phyloP scores from a whole-genome alignment of 2,888 invertebrate species.

The Hirtodrosophila confusa region DNA sequence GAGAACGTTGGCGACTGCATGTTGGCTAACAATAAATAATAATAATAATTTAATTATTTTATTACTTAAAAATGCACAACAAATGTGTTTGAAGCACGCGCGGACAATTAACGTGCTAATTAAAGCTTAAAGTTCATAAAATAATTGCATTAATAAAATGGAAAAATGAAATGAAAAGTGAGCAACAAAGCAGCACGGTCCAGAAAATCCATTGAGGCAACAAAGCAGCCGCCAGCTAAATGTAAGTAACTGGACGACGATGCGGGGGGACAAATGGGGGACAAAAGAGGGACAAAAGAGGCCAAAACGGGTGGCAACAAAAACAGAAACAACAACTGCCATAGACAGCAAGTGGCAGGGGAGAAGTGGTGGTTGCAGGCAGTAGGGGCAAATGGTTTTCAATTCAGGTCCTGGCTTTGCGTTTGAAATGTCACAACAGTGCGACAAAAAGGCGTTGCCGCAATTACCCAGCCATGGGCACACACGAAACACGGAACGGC shows the following conservation, averaged over 20 bases:
- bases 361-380: background rate
- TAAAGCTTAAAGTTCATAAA: constrained; percentile 42
- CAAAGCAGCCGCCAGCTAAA: constrained; percentile 37
- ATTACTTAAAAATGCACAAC: constrained; percentile 73
- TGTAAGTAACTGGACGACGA: constrained; percentile 23
- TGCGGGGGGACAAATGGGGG: background rate
- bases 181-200: constrained; percentile 22
- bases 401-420: constrained; percentile 49
- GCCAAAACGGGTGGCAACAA: constrained; percentile 7
- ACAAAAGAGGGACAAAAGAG: constrained; percentile 5
- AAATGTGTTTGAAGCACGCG: constrained; percentile 72
- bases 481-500: constrained; percentile 27
- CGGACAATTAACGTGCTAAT: constrained; percentile 65
- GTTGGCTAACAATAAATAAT: constrained; percentile 64
- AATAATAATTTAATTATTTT: constrained; percentile 79
- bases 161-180: constrained; percentile 53
- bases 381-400: constrained; percentile 47
- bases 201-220: constrained; percentile 39
- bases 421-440: constrained; percentile 60
- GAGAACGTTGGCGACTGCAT: constrained; percentile 37
- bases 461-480: constrained; percentile 64
- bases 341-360: constrained; percentile 14
- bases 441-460: constrained; percentile 76
- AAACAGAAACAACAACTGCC: constrained; percentile 40
- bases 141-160: constrained; percentile 50